Base-by-base conservation (phyloP, 2,888 invertebrate species). In the Caenorhabditis sulstoni region DNA sequence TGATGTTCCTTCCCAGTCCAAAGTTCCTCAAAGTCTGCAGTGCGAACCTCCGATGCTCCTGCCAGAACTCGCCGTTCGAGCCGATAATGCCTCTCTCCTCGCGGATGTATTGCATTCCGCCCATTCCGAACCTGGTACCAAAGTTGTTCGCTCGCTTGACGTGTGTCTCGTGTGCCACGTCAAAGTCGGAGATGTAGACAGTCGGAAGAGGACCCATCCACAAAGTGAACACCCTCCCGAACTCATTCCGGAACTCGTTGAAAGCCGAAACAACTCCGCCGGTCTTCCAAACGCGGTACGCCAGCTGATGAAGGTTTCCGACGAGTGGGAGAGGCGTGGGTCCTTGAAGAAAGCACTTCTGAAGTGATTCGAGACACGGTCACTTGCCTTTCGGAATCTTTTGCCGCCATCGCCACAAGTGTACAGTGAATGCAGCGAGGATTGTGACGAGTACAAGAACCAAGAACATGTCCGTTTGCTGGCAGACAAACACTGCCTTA, bases 1-100 rank as follows among this genome's bases (percentile, higher is more conserved):
- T 81, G 12, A 81, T 20, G 64, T 70, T 81, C 20, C 67, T 66
- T 4, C 81, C 81, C 14, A 81, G 23, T 1, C 81, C 81, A 29
- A 81, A 81, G 23, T 75, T 70, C 22, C 81, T 57, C n/a, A 81
- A 55, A 18, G 79, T 75, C 3, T 66, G 66, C 18, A 81, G 71
- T 14, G 79, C 70, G 53, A 81, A 81, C 11, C 79, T 49, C 12
- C 81, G 52, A 41, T 81, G 81, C 16, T 66, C 67, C 20, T 59
- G 71, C 81, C 81, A 81, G 11, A 76, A 62, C 8, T 75, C 70
- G 0, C 81, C 81, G 23, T 73, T 75, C 23, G 77, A 73, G 12
- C 35, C 29, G 2, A 76, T 59, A 12, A 81, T 71, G 16, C 81
- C 81, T 22, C 75, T 41, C 0, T 61, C 73, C 8, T 68, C 75